phyloP scores from a whole-genome alignment of 2,797 vertebrate species.

The Melanotaenia nigrans region DNA sequence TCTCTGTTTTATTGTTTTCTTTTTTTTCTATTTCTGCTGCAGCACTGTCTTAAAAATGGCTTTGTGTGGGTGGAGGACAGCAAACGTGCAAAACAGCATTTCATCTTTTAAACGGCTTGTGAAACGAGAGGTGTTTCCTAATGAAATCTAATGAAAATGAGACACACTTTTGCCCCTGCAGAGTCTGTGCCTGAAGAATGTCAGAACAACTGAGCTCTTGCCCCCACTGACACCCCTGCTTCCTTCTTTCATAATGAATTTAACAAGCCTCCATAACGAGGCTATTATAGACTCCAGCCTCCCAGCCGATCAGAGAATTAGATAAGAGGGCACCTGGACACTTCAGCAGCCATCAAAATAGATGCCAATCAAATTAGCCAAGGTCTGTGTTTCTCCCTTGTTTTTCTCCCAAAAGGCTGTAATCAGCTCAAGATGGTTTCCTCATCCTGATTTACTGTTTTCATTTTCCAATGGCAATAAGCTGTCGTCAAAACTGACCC shows the following conservation, averaged over 20 bases:
- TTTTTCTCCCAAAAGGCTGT: constrained; percentile 60
- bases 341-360: constrained; percentile 78
- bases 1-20: background rate
- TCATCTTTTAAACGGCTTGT: constrained; percentile 65
- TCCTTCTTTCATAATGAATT: constrained; percentile 79
- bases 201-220: constrained; percentile 71
- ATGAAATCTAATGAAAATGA: constrained; percentile 80
- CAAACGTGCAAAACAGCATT: constrained; percentile 68
- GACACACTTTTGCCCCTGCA: constrained; percentile 70
- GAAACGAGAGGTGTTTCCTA: constrained; percentile 70
- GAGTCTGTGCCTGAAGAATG: constrained; percentile 69
- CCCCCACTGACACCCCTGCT: constrained; percentile 58
- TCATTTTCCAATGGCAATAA: constrained; percentile 58
- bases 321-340: constrained; percentile 81
- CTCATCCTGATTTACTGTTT: constrained; percentile 57
- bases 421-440: constrained; percentile 55
- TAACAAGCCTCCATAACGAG: constrained; percentile 78
- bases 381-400: constrained; percentile 54
- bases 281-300: constrained; percentile 77
- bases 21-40: constrained; percentile 14
- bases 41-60: constrained; percentile 35
- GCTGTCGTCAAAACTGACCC: constrained; percentile 27
- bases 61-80: constrained; percentile 55
- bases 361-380: constrained; percentile 78
- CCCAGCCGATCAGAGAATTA: constrained; percentile 73